These are phyloP conservation scores for Morone chrysops DNA, from an alignment of 2,113 vertebrate genomes.

Conservation along the genomic window DNA sequence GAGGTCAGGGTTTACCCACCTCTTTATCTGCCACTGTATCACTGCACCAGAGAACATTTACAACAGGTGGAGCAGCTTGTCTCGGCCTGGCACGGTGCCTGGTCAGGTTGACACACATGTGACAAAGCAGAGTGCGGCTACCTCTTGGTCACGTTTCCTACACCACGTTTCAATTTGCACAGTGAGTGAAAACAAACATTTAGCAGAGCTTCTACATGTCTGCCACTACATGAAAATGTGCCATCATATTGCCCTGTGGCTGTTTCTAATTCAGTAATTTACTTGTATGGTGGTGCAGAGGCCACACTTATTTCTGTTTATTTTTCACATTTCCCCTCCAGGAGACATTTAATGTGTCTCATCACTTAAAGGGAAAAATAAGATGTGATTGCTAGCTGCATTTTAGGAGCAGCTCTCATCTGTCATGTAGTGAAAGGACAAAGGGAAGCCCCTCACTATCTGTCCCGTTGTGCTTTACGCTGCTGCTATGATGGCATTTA, in stretches of 20 bases:
- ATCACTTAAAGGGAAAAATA: conserved; percentile 39
- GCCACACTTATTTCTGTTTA: conserved; percentile 56
- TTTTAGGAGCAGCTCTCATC: conserved; percentile 62
- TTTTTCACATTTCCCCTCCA: conserved; percentile 34
- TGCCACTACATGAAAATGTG: background rate
- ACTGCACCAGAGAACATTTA: background rate
- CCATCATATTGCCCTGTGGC: background rate
- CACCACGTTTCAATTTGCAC: background rate
- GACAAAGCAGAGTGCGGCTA: conserved; percentile 20
- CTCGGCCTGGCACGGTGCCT: background rate
- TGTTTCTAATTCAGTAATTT: conserved; percentile 47
- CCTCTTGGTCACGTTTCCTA: conserved; percentile 35
- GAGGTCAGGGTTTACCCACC: conserved; percentile 28
- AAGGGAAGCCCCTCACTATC: conserved; percentile 58
- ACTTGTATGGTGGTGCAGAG: conserved; percentile 35
- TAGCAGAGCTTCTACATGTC: conserved; percentile 12
- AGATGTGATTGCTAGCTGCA: conserved; percentile 49
- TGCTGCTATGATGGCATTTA: conserved; percentile 68
- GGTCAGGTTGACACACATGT: conserved; percentile 42
- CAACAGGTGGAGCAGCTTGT: conserved; percentile 46
- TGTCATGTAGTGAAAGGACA: conserved; percentile 67
- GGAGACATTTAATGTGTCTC: conserved; percentile 57
- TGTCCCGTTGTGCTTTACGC: conserved; percentile 51
- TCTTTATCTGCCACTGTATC: conserved; percentile 43
- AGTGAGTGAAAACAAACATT: conserved; percentile 36